Conservation (phyloP, 2,888 invertebrate genomes). For the Oligia fasciuncula region DNA sequence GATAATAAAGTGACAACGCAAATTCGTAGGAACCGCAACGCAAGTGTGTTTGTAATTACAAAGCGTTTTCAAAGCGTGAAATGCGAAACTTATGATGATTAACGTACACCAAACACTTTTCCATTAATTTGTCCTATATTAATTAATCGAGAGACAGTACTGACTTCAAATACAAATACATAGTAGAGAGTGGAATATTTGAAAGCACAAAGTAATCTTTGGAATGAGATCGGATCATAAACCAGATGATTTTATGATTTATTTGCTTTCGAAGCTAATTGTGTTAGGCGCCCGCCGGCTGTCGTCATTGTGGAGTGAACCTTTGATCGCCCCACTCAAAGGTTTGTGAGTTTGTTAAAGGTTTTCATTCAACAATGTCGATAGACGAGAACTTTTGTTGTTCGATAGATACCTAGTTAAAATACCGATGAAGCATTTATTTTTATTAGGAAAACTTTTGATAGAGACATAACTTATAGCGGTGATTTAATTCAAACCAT, state of each 20-base stretch:
- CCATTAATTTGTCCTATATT: constrained; percentile 84
- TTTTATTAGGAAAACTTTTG: constrained; percentile 43
- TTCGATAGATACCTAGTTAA: constrained; percentile 65
- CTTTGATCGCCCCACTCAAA: constrained; percentile 73
- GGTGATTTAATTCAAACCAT: constrained; percentile 39
- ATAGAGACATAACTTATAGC: constrained; percentile 34
- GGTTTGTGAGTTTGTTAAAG: constrained; percentile 69
- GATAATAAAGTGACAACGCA: constrained; percentile 84
- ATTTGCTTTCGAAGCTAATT: constrained; percentile 83
- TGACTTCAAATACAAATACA: constrained; percentile 55
- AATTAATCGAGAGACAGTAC: constrained; percentile 76
- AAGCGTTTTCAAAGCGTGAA: constrained; percentile 79
- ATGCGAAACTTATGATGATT: constrained; percentile 80
- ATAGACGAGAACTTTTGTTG: constrained; percentile 63
- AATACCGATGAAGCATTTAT: constrained; percentile 51
- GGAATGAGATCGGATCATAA: constrained; percentile 75
- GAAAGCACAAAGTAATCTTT: constrained; percentile 72
- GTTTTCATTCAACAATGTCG: constrained; percentile 72
- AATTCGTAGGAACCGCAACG: constrained; percentile 73
- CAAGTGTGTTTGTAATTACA: constrained; percentile 82
- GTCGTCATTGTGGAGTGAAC: constrained; percentile 71
- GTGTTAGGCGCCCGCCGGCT: constrained; percentile 78
- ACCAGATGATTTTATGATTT: constrained; percentile 81
- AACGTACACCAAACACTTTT: constrained; percentile 77
- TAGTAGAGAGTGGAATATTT: constrained; percentile 51